phyloP scores from a whole-genome alignment of 2,797 vertebrate genomes.

The Rhinella marina region DNA sequence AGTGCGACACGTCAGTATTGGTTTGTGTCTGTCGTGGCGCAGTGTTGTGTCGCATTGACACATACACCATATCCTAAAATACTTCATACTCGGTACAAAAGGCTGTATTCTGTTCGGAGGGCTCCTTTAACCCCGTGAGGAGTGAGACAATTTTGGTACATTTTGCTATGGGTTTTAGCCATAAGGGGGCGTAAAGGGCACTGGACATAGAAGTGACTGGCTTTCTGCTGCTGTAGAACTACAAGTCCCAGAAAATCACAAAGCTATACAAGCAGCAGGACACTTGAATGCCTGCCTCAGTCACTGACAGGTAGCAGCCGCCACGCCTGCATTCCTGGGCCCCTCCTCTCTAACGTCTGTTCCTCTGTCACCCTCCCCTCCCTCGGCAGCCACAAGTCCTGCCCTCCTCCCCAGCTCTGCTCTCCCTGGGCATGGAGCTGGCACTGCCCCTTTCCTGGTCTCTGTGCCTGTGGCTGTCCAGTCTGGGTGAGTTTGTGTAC shows the following conservation, averaged over 20 bases:
- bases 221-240: neutral
- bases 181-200: too few species aligned
- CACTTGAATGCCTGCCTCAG: too few species aligned
- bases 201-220: neutral
- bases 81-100: too few species aligned
- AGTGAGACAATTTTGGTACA: too few species aligned
- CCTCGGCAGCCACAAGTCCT: constrained; percentile 31
- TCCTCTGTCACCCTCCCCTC: constrained; percentile 29
- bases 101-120: too few species aligned
- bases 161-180: neutral
- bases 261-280: neutral
- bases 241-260: constrained; percentile 16
- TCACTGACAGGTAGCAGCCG: constrained; percentile 23
- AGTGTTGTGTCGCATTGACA: too few species aligned
- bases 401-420: constrained; percentile 31
- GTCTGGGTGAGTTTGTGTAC: constrained; percentile 51
- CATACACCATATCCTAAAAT: too few species aligned
- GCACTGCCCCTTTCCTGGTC: constrained; percentile 57
- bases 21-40: too few species aligned
- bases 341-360: constrained; percentile 39
- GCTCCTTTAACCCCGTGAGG: too few species aligned
- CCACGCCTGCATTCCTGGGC: constrained; percentile 24
- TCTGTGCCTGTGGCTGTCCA: constrained; percentile 29
- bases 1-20: too few species aligned
- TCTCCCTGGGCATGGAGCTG: constrained; percentile 57